Percentiles rank a stretch among this genome's conserved stretches.
phyloP scores from a whole-genome alignment of 2,113 vertebrate species.

The Rafetus swinhoei region DNA sequence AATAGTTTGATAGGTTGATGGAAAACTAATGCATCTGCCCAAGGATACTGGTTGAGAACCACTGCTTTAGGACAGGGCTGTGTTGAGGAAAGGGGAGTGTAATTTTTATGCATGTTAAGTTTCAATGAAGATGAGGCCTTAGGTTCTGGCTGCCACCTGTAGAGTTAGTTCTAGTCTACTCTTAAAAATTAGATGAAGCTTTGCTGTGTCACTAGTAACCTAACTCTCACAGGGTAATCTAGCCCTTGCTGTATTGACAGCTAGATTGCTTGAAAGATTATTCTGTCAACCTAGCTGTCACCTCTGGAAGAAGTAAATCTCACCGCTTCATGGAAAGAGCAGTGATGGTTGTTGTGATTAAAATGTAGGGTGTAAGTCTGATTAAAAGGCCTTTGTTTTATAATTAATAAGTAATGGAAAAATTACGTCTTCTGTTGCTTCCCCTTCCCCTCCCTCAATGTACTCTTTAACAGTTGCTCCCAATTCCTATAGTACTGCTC shows the following conservation, averaged over 20 bases:
- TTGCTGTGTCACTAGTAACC: too few relatives aligned
- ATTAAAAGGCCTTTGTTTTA: not conserved
- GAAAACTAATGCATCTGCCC: too few relatives aligned
- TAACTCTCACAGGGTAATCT: not conserved
- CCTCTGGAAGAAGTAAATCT: not conserved
- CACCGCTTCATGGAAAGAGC: too few relatives aligned
- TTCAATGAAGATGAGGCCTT: not conserved
- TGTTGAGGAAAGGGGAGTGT: not conserved
- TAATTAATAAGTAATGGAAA: not conserved
- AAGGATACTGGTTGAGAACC: too few relatives aligned
- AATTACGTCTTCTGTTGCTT: not conserved
- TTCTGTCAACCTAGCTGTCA: not conserved
- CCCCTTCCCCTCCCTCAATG: rapidly evolving
- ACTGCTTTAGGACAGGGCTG: not conserved
- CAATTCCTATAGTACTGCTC: not conserved
- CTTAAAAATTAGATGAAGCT: too few relatives aligned
- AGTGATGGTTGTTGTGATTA: not conserved
- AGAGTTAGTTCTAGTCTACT: not conserved
- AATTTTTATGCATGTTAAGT: not conserved
- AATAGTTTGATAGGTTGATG: too few relatives aligned
- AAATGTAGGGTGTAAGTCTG: not conserved
- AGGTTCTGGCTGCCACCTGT: too few relatives aligned
- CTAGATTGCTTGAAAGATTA: not conserved
- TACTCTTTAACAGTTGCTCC: not conserved
- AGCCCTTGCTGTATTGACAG: not conserved